Conservation (phyloP, 2,888 invertebrate genomes). For the Drosophila gaucha region DNA sequence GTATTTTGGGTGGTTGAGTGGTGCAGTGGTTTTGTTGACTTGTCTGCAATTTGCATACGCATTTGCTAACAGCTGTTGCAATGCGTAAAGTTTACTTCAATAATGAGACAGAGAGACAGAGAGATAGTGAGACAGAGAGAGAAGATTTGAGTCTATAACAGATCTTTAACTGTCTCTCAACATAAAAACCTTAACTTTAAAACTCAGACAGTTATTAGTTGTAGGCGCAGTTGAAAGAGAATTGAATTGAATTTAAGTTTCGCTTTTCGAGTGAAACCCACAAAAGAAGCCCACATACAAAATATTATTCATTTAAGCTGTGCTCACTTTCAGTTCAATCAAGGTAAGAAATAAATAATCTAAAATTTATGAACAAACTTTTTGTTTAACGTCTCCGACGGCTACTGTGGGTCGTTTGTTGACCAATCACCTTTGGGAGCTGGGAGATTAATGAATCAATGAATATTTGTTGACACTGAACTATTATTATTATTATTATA, state of each 20-base stretch:
- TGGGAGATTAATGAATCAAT: too few species aligned
- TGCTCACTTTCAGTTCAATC: constrained; percentile 10
- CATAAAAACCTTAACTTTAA: background rate
- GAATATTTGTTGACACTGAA: constrained; percentile 30
- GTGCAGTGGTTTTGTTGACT: background rate
- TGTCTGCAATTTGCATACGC: constrained; percentile 40
- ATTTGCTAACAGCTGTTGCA: constrained; percentile 16
- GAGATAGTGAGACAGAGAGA: background rate
- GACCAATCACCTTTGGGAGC: background rate
- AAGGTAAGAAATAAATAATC: constrained; percentile 29
- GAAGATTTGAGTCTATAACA: constrained; percentile 6
- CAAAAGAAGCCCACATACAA: constrained; percentile 11
- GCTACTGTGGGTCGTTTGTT: constrained; percentile 9
- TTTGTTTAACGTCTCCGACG: constrained; percentile 10
- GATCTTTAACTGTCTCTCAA: background rate
- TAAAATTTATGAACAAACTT: constrained; percentile 17
- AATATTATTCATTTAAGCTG: constrained; percentile 1
- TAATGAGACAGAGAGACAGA: background rate
- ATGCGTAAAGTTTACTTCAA: constrained; percentile 38
- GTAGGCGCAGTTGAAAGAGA: constrained; percentile 25
- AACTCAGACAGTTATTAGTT: background rate
- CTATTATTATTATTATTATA: constrained; percentile 4
- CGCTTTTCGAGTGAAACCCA: too few species aligned
- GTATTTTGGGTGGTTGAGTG: background rate
- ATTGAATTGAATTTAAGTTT: constrained; percentile 47